phyloP scores from a whole-genome alignment of 2,113 vertebrate species.

The Laticauda colubrina region DNA sequence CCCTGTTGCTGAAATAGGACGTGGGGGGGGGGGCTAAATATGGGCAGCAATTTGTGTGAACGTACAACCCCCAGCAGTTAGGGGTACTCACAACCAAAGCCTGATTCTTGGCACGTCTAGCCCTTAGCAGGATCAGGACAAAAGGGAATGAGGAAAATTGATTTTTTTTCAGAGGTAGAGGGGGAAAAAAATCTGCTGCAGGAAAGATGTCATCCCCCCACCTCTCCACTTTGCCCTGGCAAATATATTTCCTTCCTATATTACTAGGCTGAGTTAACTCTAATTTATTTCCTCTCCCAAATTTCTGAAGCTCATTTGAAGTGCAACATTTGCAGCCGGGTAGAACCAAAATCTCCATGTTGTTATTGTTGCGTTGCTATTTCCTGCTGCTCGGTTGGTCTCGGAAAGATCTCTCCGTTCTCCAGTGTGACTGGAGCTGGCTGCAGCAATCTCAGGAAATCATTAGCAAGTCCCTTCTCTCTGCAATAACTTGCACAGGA shows the following conservation, averaged over 20 bases:
- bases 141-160: constrained; percentile 25
- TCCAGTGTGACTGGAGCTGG: neutral
- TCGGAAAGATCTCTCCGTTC: neutral
- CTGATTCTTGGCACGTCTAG: neutral
- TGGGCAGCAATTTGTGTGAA: too few relatives aligned
- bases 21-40: too few relatives aligned
- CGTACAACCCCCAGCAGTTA: neutral
- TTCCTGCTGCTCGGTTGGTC: neutral
- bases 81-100: neutral
- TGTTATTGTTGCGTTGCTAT: neutral
- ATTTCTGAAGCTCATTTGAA: neutral
- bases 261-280: neutral
- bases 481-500: constrained; percentile 27
- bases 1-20: neutral
- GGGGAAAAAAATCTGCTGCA: constrained; percentile 1
- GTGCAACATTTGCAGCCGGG: neutral
- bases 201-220: neutral
- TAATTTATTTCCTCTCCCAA: neutral
- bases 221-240: neutral
- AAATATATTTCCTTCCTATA: neutral
- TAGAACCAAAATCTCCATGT: neutral
- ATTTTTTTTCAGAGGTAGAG: constrained; percentile 7
- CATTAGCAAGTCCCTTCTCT: constrained; percentile 38
- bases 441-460: constrained; percentile 24
- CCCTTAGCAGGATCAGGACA: constrained; percentile 22